A percentile compares a stretch with the other conserved stretches of the same genome.
phyloP scores from a whole-genome alignment of 2,113 vertebrate species.

The Malurus alboscapulatus region DNA sequence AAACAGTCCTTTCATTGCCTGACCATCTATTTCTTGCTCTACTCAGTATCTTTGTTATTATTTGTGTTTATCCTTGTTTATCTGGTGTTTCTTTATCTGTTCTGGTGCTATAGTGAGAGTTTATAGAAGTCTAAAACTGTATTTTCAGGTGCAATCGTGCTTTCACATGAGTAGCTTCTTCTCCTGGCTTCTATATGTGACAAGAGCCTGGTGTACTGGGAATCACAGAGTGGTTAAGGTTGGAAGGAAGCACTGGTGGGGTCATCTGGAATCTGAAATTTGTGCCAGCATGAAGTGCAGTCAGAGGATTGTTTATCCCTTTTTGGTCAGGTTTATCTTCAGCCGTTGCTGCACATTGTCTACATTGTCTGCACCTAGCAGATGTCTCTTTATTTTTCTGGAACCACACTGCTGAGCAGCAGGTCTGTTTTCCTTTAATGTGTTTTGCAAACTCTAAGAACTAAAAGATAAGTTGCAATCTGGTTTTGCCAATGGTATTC shows the following conservation, averaged over 20 bases:
- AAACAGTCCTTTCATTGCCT: not conserved
- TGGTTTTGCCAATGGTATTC: not conserved
- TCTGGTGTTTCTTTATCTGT: not conserved
- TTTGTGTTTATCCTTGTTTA: not conserved
- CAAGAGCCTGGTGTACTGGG: accelerated
- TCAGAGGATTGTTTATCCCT: not conserved
- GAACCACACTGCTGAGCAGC: not conserved
- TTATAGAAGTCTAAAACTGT: not conserved
- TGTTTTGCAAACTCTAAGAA: not conserved
- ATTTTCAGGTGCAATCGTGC: not conserved
- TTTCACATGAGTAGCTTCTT: not conserved
- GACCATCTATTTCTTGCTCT: not conserved
- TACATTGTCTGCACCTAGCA: not conserved
- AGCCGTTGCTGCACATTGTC: not conserved
- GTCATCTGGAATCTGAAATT: not conserved
- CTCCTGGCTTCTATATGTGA: not conserved
- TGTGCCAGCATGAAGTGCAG: not conserved
- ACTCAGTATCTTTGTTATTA: not conserved
- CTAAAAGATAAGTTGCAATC: not conserved
- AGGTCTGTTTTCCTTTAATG: not conserved
- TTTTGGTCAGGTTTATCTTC: not conserved
- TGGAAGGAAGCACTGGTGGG: not conserved
- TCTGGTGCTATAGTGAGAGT: not conserved
- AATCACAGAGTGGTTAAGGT: not conserved
- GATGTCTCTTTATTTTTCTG: not conserved